A percentile compares a stretch with the other conserved stretches of the same genome.
These are phyloP conservation scores for Troglohyphantes excavatus DNA, from an alignment of 2,888 invertebrate species.

Conservation along the genomic window DNA sequence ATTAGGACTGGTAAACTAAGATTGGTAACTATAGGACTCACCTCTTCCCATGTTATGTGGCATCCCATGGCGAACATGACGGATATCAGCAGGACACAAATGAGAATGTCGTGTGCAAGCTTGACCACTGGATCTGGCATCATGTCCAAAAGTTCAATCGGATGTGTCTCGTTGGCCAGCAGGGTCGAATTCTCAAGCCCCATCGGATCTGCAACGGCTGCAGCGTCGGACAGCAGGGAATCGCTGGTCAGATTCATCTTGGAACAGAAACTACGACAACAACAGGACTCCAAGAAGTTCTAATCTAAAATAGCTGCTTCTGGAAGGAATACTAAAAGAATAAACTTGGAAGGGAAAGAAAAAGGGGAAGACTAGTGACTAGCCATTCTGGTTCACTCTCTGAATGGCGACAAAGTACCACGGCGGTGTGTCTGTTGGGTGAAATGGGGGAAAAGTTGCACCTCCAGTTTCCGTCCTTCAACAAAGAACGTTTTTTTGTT, in stretches of 20 bases:
- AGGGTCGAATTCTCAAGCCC: conserved; percentile 13
- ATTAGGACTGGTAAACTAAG: too few species aligned
- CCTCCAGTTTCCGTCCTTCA: conserved; percentile 72
- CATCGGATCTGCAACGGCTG: background rate
- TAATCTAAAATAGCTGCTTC: background rate
- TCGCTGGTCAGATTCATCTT: conserved; percentile 65
- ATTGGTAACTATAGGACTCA: too few species aligned
- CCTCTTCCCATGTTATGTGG: conserved; percentile 81
- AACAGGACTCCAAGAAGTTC: background rate
- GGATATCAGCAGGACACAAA: conserved; percentile 80
- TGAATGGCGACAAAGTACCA: conserved; percentile 21
- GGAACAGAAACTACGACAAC: background rate
- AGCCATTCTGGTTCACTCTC: conserved; percentile 45
- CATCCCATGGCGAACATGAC: conserved; percentile 82
- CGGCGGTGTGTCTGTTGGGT: background rate
- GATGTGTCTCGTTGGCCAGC: conserved; percentile 17
- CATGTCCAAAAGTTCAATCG: conserved; percentile 4
- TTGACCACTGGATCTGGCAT: conserved; percentile 78
- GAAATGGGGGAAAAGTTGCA: conserved; percentile 59
- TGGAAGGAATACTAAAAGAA: background rate
- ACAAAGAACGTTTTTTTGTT: background rate
- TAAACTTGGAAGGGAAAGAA: background rate
- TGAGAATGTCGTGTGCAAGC: conserved; percentile 79
- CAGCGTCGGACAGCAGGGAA: conserved; percentile 40
- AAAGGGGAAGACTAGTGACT: conserved; percentile 27